Conservation (phyloP, 2,888 invertebrate genomes). For the Polymixis flavicincta region DNA sequence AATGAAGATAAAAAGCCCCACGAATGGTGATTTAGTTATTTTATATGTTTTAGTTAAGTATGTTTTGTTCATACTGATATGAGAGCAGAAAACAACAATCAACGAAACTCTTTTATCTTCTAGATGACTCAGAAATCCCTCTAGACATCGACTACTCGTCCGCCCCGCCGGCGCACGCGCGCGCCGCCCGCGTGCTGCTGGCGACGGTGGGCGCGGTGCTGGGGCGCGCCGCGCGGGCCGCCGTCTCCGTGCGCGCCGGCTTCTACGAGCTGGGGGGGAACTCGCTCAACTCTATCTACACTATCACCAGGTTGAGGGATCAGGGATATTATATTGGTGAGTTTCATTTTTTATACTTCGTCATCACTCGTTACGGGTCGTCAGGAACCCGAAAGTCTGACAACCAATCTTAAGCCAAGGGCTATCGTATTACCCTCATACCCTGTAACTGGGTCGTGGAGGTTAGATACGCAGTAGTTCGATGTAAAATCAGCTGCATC, state of each 20-base stretch:
- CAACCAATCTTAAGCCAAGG: too few relatives aligned
- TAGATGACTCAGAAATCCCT: constrained; percentile 89
- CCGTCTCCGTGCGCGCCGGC: constrained; percentile 92
- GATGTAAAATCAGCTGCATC: too few relatives aligned
- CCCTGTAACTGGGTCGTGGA: too few relatives aligned
- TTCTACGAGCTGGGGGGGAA: constrained; percentile 97
- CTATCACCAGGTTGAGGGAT: constrained; percentile 94
- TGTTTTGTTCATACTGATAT: too few relatives aligned
- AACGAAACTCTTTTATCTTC: neutral
- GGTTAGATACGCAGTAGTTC: too few relatives aligned
- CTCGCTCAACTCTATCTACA: constrained; percentile 96
- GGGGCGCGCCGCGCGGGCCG: constrained; percentile 91
- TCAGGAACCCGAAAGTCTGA: too few relatives aligned
- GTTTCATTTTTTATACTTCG: constrained; percentile 51
- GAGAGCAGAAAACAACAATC: neutral
- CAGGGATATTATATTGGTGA: constrained; percentile 94
- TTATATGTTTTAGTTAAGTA: too few relatives aligned
- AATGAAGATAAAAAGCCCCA: neutral
- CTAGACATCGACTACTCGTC: constrained; percentile 93
- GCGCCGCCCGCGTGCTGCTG: constrained; percentile 93
- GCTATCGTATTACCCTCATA: too few relatives aligned
- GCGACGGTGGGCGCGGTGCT: constrained; percentile 94
- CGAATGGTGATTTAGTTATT: neutral
- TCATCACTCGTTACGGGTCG: too few relatives aligned
- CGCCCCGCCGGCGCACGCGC: constrained; percentile 90